Percentiles rank a stretch among this genome's conserved stretches.
Evolutionary conservation across 2,113 vertebrate species (phyloP).

Genomic region (Dinomys branickii): DNA sequence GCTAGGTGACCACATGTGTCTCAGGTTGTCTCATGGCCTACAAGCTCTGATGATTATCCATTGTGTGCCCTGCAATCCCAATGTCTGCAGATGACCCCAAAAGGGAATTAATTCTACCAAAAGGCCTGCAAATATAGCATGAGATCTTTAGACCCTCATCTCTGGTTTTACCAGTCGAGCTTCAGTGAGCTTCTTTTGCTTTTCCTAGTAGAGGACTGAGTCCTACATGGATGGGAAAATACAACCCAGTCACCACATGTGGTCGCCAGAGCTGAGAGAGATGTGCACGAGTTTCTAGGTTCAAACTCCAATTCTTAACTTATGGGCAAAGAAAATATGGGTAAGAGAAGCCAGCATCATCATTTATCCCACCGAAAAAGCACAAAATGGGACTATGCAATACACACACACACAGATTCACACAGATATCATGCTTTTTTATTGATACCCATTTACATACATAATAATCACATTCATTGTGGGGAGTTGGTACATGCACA

Average conservation of each 20-base stretch:
- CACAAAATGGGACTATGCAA: neutral
- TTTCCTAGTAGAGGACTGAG: rapidly evolving
- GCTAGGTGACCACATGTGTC: neutral
- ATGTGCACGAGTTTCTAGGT: neutral
- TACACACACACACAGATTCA: too few relatives aligned
- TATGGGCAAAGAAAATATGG: neutral
- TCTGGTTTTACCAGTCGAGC: neutral
- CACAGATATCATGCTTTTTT: neutral
- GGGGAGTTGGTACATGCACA: neutral
- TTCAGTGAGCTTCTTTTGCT: rapidly evolving
- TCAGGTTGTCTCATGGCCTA: rapidly evolving
- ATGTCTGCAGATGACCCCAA: neutral
- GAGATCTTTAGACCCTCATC: neutral
- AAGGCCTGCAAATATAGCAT: neutral
- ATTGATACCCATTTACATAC: neutral
- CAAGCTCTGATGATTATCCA: too few relatives aligned
- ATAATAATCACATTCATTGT: neutral
- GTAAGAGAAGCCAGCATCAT: neutral
- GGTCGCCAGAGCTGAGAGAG: neutral
- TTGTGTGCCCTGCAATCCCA: too few relatives aligned
- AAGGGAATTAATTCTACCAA: neutral
- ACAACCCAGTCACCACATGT: rapidly evolving
- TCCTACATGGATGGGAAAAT: neutral
- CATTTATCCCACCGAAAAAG: neutral
- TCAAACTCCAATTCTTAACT: neutral